A percentile compares a stretch with the other conserved stretches of the same genome.
Conservation (phyloP, 1,140 invertebrate species). For the Archivesica marissinica region DNA sequence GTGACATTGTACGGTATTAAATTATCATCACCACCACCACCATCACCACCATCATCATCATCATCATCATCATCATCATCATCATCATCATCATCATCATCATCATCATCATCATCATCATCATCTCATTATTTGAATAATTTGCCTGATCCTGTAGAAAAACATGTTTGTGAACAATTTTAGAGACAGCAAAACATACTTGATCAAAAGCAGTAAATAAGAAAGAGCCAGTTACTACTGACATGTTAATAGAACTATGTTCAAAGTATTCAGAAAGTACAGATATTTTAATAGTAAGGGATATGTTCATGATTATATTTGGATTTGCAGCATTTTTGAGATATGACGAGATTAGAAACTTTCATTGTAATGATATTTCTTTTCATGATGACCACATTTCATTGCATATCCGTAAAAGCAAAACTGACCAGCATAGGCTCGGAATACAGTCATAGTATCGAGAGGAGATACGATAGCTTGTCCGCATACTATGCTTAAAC, state of each 20-base stretch:
- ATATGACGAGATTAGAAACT: conserved; percentile 43
- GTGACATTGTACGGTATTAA: too few species aligned
- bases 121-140: conserved; percentile 3
- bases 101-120: too few species aligned
- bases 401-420: conserved; percentile 39
- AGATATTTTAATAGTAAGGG: conserved; percentile 44
- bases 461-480: conserved; percentile 36
- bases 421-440: conserved; percentile 50
- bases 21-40: too few species aligned
- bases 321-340: conserved; percentile 46
- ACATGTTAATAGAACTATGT: conserved; percentile 18
- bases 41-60: too few species aligned
- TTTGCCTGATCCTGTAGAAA: conserved; percentile 9
- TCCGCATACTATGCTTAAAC: conserved; percentile 29
- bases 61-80: too few species aligned
- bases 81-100: too few species aligned
- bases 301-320: conserved; percentile 41
- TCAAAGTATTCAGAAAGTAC: background rate
- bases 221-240: conserved; percentile 10
- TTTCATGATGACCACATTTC: conserved; percentile 35
- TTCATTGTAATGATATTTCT: conserved; percentile 32
- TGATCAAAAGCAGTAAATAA: background rate
- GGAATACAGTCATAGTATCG: conserved; percentile 17
- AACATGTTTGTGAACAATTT: conserved; percentile 17
- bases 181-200: background rate